Evolutionary conservation across 2,888 invertebrate species (phyloP), one percentile per base, ranked within the genome.

Genomic region (Lochmaea crataegi): DNA sequence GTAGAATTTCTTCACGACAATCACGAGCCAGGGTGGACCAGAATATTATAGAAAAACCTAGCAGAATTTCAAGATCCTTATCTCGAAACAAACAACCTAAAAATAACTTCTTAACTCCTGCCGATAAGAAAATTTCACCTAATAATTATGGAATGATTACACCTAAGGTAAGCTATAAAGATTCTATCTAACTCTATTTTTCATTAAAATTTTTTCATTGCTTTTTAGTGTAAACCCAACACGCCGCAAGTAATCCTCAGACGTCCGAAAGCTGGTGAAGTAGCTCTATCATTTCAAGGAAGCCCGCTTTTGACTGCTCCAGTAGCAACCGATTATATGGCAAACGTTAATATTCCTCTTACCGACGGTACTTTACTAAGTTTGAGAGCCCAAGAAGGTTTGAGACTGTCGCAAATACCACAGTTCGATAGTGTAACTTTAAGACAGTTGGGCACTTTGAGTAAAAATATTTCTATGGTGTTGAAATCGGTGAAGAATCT

Each of bases 281-380:
- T 91, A 88, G 92, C 91, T 10, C 87, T 92, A 2, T 92, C 92
- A 72, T 89, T 92, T 88, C 89, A 90, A 6, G 92, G 92, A 9
- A 92, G 92, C 68, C 92, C 92, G 0, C 86, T 92, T 58, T 86
- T 92, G 84, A 90, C 91, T 60, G 89, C 90, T 0, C 84, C 84
- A 2, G 80, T 86, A 12, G 77, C 85, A 1, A 84, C 87, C 0
- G 90, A 91, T 18, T 88, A 89, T 51, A 88, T 88, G 75, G 91
- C 92, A 0, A 92, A 91, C 84, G 89, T 92, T 79, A 92, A 92
- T 84, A 91, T 93, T n/a, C 89, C 91, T 0, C 86, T 93, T 0
- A 83, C 87, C 22, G 90, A 92, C 82, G 92, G 92, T 26, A 89
- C 90, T 10, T 86, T 91, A 83, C 86, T 92, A 3, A 91, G 92